Base-by-base conservation (phyloP, 2,113 vertebrate genomes). In the cattle (Bos taurus) region DNA sequence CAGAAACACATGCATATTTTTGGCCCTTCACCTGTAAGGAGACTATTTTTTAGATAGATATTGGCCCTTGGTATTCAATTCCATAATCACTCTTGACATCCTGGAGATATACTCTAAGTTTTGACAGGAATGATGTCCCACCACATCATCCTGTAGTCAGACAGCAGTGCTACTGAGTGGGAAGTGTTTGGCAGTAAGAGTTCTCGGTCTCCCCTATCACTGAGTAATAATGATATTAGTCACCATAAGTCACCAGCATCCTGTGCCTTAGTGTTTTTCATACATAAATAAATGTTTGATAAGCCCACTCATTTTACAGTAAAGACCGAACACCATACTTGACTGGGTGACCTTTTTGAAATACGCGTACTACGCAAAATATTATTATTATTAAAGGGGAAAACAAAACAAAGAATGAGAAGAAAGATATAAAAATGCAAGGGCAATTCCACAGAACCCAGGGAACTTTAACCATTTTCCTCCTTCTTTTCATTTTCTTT, bases 401-500 rank as follows among this genome's bases (percentile, higher is more conserved):
- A 84, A 88, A 46, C 48, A 80, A 91, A 95, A 57, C 9, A 88
- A 48, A 74, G 26, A 2, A 4, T 26, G 64, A 21, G 6, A 23
- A 52, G n/a, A 62, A 26, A 71, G 26, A 12, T n/a, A 26, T 30
- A 57, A 77, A 96, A 84, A 95, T 17, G 40, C 52, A 82, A 88
- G 71, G 60, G 16, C 26, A 36, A 9, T 84, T 90, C 56, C 64
- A 17, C 36, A 88, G 87, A 88, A 40, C 28, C 80, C 46, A 40
- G 52, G 85, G 57, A 86, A 95, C 43, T 86, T 97, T 81, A 88
- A 96, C 87, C 36, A 67, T 64, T 56, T 71, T 26, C 80, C 11
- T 84, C n/a, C 64, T 78, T 43, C 93, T 97, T 97, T 97, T 94
- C 88, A 97, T 95, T 96, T 97, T 91, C 96, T 97, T 92, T 96